Conservation (phyloP, 2,797 vertebrate genomes). For the Agapornis canus region DNA sequence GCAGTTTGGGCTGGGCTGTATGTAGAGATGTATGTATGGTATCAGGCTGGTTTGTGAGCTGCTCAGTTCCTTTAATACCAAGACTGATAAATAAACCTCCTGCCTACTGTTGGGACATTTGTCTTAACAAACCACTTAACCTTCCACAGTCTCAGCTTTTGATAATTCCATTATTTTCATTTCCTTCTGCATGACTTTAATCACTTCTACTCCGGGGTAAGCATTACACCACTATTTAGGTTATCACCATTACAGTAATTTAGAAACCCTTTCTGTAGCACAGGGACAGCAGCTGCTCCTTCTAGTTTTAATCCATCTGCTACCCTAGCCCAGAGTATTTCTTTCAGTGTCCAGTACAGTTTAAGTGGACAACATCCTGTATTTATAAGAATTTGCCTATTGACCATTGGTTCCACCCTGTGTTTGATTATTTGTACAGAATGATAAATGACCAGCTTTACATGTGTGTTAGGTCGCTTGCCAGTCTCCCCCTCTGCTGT, state of each 20-base stretch:
- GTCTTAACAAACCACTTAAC: background rate
- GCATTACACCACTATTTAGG: background rate
- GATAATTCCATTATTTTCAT: background rate
- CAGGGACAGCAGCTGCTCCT: background rate
- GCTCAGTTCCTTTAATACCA: background rate
- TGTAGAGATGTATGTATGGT: background rate
- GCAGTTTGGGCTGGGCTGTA: background rate
- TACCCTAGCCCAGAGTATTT: background rate
- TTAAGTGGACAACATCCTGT: background rate
- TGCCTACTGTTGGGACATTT: background rate
- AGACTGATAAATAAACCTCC: background rate
- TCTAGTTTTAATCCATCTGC: background rate
- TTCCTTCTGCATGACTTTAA: background rate
- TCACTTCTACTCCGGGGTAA: background rate
- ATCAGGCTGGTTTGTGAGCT: background rate
- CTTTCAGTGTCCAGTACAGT: background rate
- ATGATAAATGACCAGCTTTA: background rate
- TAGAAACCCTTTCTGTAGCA: background rate
- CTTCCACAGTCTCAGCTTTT: background rate
- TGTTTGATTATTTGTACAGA: background rate
- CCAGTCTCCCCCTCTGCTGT: background rate
- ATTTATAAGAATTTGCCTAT: background rate
- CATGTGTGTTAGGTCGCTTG: accelerated
- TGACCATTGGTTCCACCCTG: background rate
- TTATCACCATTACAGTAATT: background rate